These are phyloP conservation scores for Loriculus beryllinus DNA, from an alignment of 2,797 vertebrate genomes.

Conservation along the genomic window DNA sequence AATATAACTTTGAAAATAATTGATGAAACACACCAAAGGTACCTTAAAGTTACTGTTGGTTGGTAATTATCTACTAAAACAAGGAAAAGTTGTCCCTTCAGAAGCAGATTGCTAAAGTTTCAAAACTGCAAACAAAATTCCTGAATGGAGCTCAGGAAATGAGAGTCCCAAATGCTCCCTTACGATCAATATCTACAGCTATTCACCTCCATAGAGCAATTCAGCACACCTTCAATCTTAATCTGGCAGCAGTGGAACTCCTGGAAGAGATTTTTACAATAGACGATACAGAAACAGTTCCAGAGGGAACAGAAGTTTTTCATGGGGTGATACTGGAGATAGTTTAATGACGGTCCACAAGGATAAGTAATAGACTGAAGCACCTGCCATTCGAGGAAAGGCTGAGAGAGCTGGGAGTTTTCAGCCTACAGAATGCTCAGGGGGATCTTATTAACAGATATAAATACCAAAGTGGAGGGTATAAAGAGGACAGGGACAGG, in stretches of 20 bases:
- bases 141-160: background rate
- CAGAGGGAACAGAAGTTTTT: background rate
- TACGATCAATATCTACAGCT: background rate
- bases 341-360: background rate
- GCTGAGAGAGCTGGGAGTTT: background rate
- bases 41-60: background rate
- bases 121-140: background rate
- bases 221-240: background rate
- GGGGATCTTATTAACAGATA: background rate
- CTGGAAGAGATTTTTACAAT: background rate
- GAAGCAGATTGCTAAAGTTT: background rate
- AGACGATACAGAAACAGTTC: background rate
- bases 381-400: background rate
- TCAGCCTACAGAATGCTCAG: background rate
- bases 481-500: background rate
- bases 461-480: background rate
- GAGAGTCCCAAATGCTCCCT: background rate
- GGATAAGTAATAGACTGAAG: background rate
- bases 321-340: background rate
- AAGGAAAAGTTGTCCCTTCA: background rate
- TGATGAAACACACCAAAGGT: background rate
- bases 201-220: background rate
- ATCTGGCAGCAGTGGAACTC: background rate
- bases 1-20: background rate
- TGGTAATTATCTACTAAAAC: background rate